Evolutionary conservation across 2,888 invertebrate genomes (phyloP).

Genomic region (Neoascia interrupta): DNA sequence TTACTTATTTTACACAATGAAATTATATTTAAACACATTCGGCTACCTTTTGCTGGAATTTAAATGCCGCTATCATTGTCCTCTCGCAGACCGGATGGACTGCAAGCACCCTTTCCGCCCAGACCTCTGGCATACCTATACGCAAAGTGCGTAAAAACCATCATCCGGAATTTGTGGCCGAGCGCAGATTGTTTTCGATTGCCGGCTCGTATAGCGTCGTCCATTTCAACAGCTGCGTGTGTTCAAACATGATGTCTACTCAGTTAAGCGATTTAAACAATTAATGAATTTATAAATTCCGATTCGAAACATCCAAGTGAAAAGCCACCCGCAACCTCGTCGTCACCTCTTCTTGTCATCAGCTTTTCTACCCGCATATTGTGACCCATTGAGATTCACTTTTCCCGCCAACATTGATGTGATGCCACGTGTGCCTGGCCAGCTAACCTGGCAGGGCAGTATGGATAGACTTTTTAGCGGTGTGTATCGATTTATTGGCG

Average conservation of each 20-base stretch:
- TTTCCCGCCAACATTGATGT: conserved; percentile 12
- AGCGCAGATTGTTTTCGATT: conserved; percentile 65
- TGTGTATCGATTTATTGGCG: conserved; percentile 31
- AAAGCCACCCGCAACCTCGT: conserved; percentile 48
- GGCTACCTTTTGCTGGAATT: conserved; percentile 26
- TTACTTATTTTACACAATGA: conserved; percentile 54
- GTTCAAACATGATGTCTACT: conserved; percentile 62
- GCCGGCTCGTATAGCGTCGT: conserved; percentile 41
- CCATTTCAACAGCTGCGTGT: conserved; percentile 45
- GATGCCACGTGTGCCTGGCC: conserved; percentile 49
- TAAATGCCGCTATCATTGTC: conserved; percentile 51
- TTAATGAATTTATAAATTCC: conserved; percentile 65
- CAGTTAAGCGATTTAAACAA: conserved; percentile 65
- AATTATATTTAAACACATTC: conserved; percentile 52
- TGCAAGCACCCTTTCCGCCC: conserved; percentile 17
- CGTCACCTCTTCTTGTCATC: conserved; percentile 40
- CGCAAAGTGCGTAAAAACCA: conserved; percentile 67
- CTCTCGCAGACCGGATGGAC: conserved; percentile 65
- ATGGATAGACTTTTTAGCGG: background rate
- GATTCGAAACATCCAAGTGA: conserved; percentile 48
- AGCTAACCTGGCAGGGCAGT: conserved; percentile 17
- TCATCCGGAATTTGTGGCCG: conserved; percentile 66
- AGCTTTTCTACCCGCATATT: conserved; percentile 33
- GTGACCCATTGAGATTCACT: too few relatives aligned
- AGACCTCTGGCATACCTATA: conserved; percentile 10